Evolutionary conservation across 2,888 invertebrate species (phyloP).

Genomic region (Clostera curtula): DNA sequence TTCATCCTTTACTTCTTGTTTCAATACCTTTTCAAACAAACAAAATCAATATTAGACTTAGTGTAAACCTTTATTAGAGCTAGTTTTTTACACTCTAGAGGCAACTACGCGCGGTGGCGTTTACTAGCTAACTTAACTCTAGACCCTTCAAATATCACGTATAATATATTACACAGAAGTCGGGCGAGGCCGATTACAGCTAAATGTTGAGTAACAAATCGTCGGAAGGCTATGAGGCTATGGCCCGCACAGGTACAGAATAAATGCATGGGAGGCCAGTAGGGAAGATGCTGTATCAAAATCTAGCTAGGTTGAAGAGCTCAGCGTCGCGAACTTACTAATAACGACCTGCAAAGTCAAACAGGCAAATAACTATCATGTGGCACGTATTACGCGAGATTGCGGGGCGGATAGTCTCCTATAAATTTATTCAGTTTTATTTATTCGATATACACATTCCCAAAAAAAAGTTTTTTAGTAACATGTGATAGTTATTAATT

Average conservation of each 20-base stretch:
- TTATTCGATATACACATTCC: too few relatives aligned
- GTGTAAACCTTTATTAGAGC: slow-evolving; percentile 66
- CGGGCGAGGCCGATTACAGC: slow-evolving; percentile 15
- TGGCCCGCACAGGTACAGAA: slow-evolving; percentile 45
- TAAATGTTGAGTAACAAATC: slow-evolving; percentile 12
- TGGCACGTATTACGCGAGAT: slow-evolving; percentile 20
- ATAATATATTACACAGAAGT: slow-evolving; percentile 22
- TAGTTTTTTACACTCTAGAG: slow-evolving; percentile 66
- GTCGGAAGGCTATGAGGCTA: slow-evolving; percentile 24
- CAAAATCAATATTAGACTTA: slow-evolving; percentile 81
- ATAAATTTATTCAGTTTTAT: slow-evolving; percentile 28
- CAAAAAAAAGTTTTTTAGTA: too few relatives aligned
- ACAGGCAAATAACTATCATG: slow-evolving; percentile 61
- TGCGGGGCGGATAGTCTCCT: slow-evolving; percentile 21
- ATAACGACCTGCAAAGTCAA: slow-evolving; percentile 76
- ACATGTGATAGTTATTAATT: too few relatives aligned
- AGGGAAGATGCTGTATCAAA: slow-evolving; percentile 53
- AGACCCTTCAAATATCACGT: slow-evolving; percentile 47
- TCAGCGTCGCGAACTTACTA: slow-evolving; percentile 66
- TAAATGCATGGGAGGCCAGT: slow-evolving; percentile 60
- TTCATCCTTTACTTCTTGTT: slow-evolving; percentile 90
- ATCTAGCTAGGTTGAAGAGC: slow-evolving; percentile 52
- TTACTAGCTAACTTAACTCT: slow-evolving; percentile 61
- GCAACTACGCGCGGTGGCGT: slow-evolving; percentile 45
- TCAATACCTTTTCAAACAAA: slow-evolving; percentile 89